phyloP scores from a whole-genome alignment of 2,888 invertebrate species.

The Torymus aiolomorphi region DNA sequence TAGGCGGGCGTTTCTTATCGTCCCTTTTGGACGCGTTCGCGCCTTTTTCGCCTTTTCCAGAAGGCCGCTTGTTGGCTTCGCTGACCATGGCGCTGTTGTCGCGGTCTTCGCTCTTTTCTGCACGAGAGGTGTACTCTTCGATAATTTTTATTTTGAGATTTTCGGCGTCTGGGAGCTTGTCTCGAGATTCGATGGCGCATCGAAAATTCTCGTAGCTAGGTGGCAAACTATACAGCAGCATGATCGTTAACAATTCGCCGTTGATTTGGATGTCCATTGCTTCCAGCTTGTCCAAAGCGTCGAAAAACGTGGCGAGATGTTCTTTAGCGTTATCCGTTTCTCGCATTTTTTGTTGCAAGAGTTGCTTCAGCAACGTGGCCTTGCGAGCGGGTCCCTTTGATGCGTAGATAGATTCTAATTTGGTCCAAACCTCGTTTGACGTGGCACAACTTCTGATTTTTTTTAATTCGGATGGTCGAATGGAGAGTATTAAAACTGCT shows the following conservation, averaged over 20 bases:
- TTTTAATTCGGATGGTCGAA: too few relatives aligned
- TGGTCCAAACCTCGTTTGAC: too few relatives aligned
- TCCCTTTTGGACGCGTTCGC: too few relatives aligned
- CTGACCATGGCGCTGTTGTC: neutral
- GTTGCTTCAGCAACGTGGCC: too few relatives aligned
- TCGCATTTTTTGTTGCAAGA: too few relatives aligned
- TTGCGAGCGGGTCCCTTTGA: too few relatives aligned
- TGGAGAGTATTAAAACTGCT: too few relatives aligned
- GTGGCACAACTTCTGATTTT: too few relatives aligned
- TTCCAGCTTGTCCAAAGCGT: neutral
- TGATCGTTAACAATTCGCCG: neutral
- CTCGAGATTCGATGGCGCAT: conserved; percentile 10
- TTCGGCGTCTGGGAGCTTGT: neutral
- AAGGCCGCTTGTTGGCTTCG: neutral
- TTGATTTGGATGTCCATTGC: neutral
- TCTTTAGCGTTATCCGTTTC: too few relatives aligned
- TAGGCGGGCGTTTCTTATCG: too few relatives aligned
- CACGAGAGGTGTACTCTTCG: neutral
- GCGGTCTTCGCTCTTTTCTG: neutral
- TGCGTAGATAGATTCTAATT: too few relatives aligned
- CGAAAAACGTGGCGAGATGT: too few relatives aligned
- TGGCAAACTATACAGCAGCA: neutral
- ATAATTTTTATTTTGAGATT: neutral
- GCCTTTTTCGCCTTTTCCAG: neutral
- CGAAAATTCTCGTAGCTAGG: neutral